Evolutionary conservation across 2,797 vertebrate species (phyloP).

Genomic region (Tangara arthus): DNA sequence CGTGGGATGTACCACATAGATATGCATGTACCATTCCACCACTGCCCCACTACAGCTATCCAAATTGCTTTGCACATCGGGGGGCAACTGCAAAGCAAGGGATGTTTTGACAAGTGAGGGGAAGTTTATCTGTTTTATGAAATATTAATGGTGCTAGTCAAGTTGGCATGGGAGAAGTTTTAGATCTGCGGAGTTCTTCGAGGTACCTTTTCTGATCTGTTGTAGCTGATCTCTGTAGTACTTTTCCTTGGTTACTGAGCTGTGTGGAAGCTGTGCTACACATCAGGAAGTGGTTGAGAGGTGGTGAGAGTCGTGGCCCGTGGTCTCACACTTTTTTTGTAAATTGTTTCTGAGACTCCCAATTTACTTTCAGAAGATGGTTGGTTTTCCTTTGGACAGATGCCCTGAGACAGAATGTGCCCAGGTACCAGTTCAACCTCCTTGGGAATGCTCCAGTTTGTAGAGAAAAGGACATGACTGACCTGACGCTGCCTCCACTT

Average conservation of each 20-base stretch:
- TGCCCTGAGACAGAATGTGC: not conserved
- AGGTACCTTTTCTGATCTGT: not conserved
- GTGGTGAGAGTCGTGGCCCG: not conserved
- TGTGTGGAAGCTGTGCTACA: not conserved
- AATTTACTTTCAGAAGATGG: not conserved
- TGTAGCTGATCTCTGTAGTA: not conserved
- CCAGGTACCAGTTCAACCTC: not conserved
- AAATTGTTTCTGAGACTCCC: not conserved
- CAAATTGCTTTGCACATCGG: not conserved
- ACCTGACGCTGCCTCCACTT: not conserved
- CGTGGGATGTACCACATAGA: not conserved
- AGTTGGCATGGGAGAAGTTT: not conserved
- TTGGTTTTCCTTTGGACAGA: not conserved
- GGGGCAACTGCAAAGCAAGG: not conserved
- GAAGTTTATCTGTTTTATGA: not conserved
- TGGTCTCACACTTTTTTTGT: not conserved
- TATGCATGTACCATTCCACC: not conserved
- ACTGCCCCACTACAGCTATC: not conserved
- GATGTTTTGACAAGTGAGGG: not conserved
- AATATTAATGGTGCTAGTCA: not conserved
- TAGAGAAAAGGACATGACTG: not conserved
- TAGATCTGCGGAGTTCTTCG: not conserved
- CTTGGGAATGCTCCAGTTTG: not conserved
- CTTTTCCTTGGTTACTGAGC: not conserved
- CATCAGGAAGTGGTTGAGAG: not conserved